Conservation (phyloP, 2,113 vertebrate genomes). For the Larimichthys polyactis region DNA sequence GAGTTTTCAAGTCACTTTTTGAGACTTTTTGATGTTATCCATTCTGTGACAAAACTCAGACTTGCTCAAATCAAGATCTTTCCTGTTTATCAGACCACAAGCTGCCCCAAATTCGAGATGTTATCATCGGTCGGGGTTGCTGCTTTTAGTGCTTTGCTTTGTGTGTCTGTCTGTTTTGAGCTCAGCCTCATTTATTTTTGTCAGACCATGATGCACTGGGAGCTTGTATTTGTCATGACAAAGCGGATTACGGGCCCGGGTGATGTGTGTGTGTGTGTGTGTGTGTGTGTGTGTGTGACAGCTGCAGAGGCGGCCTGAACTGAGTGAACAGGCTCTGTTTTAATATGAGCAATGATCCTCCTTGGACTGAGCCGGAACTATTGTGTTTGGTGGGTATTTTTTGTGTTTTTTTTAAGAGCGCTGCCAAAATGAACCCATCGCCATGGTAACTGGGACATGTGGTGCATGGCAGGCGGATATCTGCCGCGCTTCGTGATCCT, state of each 20-base stretch:
- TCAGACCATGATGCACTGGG: slow-evolving; percentile 27
- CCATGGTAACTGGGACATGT: slow-evolving; percentile 55
- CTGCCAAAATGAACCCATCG: slow-evolving; percentile 58
- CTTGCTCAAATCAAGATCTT: neutral
- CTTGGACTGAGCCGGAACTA: slow-evolving; percentile 43
- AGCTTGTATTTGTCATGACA: slow-evolving; percentile 55
- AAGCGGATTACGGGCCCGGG: slow-evolving; percentile 73
- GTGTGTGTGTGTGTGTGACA: slow-evolving; percentile 38
- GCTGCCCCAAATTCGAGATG: neutral
- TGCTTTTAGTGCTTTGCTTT: neutral
- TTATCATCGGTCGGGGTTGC: neutral
- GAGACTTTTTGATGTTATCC: neutral
- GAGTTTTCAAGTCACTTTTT: neutral
- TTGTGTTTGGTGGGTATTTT: slow-evolving; percentile 57
- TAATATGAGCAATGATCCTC: slow-evolving; percentile 71
- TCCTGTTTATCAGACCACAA: neutral
- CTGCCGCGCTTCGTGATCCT: slow-evolving; percentile 1
- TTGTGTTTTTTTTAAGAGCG: neutral
- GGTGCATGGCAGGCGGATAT: slow-evolving; percentile 23
- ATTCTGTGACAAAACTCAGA: neutral
- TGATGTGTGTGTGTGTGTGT: slow-evolving; percentile 39
- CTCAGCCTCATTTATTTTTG: slow-evolving; percentile 10
- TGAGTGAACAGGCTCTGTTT: slow-evolving; percentile 59
- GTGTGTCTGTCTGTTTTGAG: neutral
- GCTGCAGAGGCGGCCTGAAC: slow-evolving; percentile 30